phyloP scores from a whole-genome alignment of 2,888 invertebrate species.

The Oeneis ivallda region DNA sequence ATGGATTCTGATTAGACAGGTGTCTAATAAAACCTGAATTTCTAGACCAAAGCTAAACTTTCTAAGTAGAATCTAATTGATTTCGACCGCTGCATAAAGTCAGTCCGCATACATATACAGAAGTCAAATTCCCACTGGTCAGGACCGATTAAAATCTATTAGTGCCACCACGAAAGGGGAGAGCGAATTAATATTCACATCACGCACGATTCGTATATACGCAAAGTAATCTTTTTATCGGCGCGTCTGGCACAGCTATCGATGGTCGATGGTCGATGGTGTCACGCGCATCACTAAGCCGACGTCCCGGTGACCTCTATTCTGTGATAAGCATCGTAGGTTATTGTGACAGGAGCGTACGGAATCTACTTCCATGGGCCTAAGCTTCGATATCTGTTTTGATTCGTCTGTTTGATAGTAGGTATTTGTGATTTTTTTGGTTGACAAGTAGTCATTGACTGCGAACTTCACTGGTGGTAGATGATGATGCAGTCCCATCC shows the following conservation, averaged over 20 bases:
- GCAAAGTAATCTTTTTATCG: conserved; percentile 79
- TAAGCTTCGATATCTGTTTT: conserved; percentile 18
- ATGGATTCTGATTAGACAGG: background rate
- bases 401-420: background rate
- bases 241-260: conserved; percentile 60
- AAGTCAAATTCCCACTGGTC: conserved; percentile 51
- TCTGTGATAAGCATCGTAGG: conserved; percentile 20
- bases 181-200: conserved; percentile 72
- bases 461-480: background rate
- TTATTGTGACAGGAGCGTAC: conserved; percentile 4
- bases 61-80: conserved; percentile 13
- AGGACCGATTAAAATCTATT: conserved; percentile 77
- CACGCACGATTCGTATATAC: conserved; percentile 76
- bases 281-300: conserved; percentile 52
- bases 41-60: background rate
- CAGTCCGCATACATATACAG: conserved; percentile 44
- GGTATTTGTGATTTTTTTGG: no score
- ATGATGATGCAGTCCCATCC: no score
- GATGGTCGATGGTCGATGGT: conserved; percentile 49
- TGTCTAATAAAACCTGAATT: background rate
- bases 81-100: conserved; percentile 11
- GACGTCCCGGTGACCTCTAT: conserved; percentile 44
- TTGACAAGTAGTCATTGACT: background rate
- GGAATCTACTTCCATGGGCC: no score
- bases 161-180: conserved; percentile 62